These are phyloP conservation scores for Scleropages formosus DNA, from an alignment of 2,797 vertebrate species.

Conservation along the genomic window DNA sequence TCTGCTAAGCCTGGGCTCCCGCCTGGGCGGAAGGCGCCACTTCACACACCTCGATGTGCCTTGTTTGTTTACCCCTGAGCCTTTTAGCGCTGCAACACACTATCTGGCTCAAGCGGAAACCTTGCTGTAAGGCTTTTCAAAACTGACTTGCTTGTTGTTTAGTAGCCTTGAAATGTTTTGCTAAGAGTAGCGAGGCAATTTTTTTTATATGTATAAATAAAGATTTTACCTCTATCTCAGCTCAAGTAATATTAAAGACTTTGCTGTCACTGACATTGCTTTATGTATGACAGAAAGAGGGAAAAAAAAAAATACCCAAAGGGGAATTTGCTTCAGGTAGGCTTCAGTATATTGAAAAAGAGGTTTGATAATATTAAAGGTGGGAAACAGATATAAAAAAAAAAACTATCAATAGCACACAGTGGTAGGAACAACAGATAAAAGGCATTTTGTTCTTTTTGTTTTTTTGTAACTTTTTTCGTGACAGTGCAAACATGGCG, in stretches of 20 bases:
- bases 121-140: not conserved
- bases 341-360: not conserved
- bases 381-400: not conserved
- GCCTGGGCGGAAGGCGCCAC: too few species aligned
- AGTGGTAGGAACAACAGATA: too few species aligned
- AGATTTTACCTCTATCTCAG: not conserved
- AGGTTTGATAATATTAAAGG: not conserved
- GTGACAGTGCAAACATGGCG: not conserved
- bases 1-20: not conserved
- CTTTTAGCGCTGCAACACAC: not conserved
- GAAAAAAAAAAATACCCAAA: not conserved
- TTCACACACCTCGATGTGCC: not conserved
- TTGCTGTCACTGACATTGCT: not conserved
- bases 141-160: not conserved
- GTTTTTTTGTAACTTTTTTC: not conserved
- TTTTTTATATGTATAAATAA: too few species aligned
- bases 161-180: not conserved
- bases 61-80: not conserved
- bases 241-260: not conserved
- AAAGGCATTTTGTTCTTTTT: not conserved
- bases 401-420: not conserved
- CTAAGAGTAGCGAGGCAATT: too few species aligned
- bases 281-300: not conserved
- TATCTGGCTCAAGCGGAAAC: not conserved
- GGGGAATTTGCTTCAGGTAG: not conserved